Conservation (phyloP, 2,888 invertebrate species). For the Drosophila ochracea region DNA sequence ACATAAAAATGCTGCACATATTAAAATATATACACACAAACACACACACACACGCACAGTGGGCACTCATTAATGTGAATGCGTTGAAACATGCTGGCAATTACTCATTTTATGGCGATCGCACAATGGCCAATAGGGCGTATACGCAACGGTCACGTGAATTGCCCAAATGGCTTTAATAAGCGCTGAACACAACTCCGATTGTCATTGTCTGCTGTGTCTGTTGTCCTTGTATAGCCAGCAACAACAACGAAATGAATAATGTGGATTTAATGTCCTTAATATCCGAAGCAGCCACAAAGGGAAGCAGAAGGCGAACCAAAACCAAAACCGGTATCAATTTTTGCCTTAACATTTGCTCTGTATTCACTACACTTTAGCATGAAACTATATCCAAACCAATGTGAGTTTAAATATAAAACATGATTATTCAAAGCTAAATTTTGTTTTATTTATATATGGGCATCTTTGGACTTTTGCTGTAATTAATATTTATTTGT, state of each 20-base stretch:
- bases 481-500: neutral
- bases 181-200: slow-evolving; percentile 47
- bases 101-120: slow-evolving; percentile 82
- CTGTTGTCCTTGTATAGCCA: slow-evolving; percentile 17
- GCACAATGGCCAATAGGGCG: slow-evolving; percentile 67
- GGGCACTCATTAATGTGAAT: slow-evolving; percentile 74
- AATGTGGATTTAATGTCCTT: slow-evolving; percentile 76
- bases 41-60: slow-evolving; percentile 33
- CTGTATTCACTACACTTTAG: slow-evolving; percentile 2
- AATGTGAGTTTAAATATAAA: neutral
- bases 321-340: slow-evolving; percentile 44
- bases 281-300: slow-evolving; percentile 70
- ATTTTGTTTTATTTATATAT: neutral
- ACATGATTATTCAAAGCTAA: neutral
- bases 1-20: slow-evolving; percentile 73
- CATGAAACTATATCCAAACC: neutral
- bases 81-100: slow-evolving; percentile 77
- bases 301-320: slow-evolving; percentile 49
- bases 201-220: slow-evolving; percentile 60
- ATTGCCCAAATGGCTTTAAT: slow-evolving; percentile 68
- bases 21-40: slow-evolving; percentile 26
- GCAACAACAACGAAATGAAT: slow-evolving; percentile 61
- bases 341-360: slow-evolving; percentile 49
- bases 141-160: slow-evolving; percentile 69
- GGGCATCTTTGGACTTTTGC: neutral